A percentile compares a stretch with the other conserved stretches of the same genome.
phyloP scores from a whole-genome alignment of 2,113 vertebrate species.

The Pseudonaja textilis region DNA sequence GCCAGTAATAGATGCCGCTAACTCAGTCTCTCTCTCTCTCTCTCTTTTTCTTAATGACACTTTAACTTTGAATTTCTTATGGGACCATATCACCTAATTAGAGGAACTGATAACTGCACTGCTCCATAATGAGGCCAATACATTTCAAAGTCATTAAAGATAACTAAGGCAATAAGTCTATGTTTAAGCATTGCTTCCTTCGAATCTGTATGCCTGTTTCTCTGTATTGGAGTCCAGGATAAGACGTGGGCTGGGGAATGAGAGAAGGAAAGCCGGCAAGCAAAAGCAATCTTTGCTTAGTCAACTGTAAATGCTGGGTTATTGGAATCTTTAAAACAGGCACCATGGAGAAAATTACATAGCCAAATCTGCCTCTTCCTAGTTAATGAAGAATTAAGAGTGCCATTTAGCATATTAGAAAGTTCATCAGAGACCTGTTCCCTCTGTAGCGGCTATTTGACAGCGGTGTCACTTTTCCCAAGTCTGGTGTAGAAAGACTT shows the following conservation, averaged over 20 bases:
- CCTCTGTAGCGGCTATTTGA: conserved; percentile 80
- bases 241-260: neutral
- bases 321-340: conserved; percentile 95
- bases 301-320: conserved; percentile 92
- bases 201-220: conserved; percentile 81
- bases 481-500: conserved; percentile 75
- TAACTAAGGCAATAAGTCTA: conserved; percentile 96
- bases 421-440: conserved; percentile 85
- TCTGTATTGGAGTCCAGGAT: conserved; percentile 62
- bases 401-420: conserved; percentile 94
- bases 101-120: conserved; percentile 96
- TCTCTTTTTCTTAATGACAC: conserved; percentile 60
- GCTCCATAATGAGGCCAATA: conserved; percentile 97
- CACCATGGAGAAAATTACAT: conserved; percentile 92
- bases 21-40: conserved; percentile 77
- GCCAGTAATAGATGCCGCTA: conserved; percentile 67
- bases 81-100: conserved; percentile 93
- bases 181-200: conserved; percentile 87
- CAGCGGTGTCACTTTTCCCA: conserved; percentile 86
- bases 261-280: neutral
- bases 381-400: conserved; percentile 98
- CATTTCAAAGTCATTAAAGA: conserved; percentile 99
- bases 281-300: conserved; percentile 86
- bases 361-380: conserved; percentile 86
- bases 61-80: conserved; percentile 94